These are phyloP conservation scores for Cromileptes altivelis DNA, from an alignment of 2,113 vertebrate species.

Conservation along the genomic window DNA sequence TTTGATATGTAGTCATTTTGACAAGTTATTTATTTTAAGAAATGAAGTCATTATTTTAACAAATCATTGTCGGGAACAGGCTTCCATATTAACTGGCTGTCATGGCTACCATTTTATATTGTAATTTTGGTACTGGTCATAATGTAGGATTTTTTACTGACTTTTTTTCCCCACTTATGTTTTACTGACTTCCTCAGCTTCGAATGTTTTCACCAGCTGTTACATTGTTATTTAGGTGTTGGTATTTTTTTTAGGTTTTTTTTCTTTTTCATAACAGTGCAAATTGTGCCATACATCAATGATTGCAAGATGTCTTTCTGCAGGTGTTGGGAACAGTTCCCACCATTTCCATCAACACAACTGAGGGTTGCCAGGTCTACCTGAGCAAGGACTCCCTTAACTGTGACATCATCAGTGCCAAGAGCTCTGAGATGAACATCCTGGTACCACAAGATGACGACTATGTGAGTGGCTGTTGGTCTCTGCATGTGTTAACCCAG, in stretches of 20 bases:
- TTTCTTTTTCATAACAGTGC: not conserved
- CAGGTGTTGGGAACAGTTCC: slow-evolving; percentile 96
- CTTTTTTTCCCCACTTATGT: too few relatives aligned
- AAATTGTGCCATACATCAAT: not conserved
- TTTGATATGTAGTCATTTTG: too few relatives aligned
- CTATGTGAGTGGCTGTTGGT: slow-evolving; percentile 88
- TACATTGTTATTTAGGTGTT: not conserved
- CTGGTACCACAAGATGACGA: slow-evolving; percentile 92
- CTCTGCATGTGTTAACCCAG: not conserved
- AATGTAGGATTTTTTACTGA: too few relatives aligned
- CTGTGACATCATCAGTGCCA: slow-evolving; percentile 97
- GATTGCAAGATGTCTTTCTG: slow-evolving; percentile 34
- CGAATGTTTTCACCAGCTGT: too few relatives aligned
- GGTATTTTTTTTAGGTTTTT: not conserved
- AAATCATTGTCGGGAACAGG: too few relatives aligned
- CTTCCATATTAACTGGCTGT: not conserved
- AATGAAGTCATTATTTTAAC: too few relatives aligned
- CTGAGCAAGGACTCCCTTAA: slow-evolving; percentile 91
- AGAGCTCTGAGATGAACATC: slow-evolving; percentile 98
- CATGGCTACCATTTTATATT: not conserved
- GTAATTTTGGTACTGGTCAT: not conserved
- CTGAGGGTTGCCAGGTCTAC: slow-evolving; percentile 97
- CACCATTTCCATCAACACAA: slow-evolving; percentile 98
- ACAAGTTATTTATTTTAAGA: too few relatives aligned
- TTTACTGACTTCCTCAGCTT: too few relatives aligned